Conservation (phyloP, 2,113 vertebrate species). For the Manacus vitellinus region DNA sequence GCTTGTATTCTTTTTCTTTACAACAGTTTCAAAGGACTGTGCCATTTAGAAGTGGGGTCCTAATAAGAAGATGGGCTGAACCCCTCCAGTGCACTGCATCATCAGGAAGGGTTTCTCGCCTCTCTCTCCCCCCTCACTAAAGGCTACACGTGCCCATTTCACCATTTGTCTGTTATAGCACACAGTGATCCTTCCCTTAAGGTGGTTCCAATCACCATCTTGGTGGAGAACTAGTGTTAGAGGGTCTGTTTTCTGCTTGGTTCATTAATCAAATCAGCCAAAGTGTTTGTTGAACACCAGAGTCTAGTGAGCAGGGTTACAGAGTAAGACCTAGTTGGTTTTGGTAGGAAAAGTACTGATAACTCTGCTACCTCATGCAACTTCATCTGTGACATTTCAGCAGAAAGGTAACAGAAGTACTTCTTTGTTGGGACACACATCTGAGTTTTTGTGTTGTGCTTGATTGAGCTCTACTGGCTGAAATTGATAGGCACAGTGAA, state of each 20-base stretch:
- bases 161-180: neutral
- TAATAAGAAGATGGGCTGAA: neutral
- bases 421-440: neutral
- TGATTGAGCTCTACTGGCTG: neutral
- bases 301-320: neutral
- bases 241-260: neutral
- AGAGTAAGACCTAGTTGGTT: neutral
- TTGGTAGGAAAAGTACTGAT: neutral
- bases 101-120: neutral
- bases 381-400: neutral
- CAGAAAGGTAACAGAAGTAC: neutral
- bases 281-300: neutral
- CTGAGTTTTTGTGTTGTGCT: neutral
- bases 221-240: fast-evolving
- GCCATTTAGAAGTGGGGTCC: neutral
- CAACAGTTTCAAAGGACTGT: neutral
- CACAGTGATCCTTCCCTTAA: fast-evolving
- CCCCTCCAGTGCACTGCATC: neutral
- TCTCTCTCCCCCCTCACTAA: neutral
- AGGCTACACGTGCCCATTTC: fast-evolving
- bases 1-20: neutral
- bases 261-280: neutral
- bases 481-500: neutral
- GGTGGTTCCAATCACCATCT: no score
- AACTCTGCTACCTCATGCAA: neutral